Conservation (phyloP, 2,888 invertebrate species). For the Tetanocera ferruginea region DNA sequence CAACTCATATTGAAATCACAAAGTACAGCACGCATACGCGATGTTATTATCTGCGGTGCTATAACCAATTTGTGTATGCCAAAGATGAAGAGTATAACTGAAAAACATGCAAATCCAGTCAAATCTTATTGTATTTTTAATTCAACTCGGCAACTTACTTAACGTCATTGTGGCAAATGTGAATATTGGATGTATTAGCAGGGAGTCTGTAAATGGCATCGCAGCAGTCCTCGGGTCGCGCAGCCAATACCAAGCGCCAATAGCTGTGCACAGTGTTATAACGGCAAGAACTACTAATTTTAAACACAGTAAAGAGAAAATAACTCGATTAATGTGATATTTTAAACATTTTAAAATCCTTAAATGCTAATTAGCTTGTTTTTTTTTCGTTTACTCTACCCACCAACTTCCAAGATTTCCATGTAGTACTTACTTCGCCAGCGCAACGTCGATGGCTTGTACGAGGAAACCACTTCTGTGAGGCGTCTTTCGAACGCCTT, state of each 20-base stretch:
- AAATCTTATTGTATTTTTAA: neutral
- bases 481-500: constrained; percentile 97
- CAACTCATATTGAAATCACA: constrained; percentile 99
- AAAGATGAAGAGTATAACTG: constrained; percentile 87
- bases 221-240: constrained; percentile 94
- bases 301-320: neutral
- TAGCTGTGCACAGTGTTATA: constrained; percentile 90
- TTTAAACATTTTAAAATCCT: neutral
- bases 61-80: constrained; percentile 97
- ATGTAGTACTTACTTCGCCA: constrained; percentile 87
- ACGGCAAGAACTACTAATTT: constrained; percentile 85
- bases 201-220: constrained; percentile 89
- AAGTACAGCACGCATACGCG: constrained; percentile 89
- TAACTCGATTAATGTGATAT: neutral
- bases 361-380: no score
- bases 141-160: constrained; percentile 72
- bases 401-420: neutral
- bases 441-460: constrained; percentile 93
- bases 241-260: constrained; percentile 97
- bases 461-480: constrained; percentile 96
- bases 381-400: no score
- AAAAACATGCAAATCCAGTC: constrained; percentile 53
- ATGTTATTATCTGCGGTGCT: constrained; percentile 95
- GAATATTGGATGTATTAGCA: constrained; percentile 95
- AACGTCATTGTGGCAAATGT: constrained; percentile 87